Evolutionary conservation across 2,113 vertebrate species (phyloP).

Genomic region (Ochotona curzoniae): DNA sequence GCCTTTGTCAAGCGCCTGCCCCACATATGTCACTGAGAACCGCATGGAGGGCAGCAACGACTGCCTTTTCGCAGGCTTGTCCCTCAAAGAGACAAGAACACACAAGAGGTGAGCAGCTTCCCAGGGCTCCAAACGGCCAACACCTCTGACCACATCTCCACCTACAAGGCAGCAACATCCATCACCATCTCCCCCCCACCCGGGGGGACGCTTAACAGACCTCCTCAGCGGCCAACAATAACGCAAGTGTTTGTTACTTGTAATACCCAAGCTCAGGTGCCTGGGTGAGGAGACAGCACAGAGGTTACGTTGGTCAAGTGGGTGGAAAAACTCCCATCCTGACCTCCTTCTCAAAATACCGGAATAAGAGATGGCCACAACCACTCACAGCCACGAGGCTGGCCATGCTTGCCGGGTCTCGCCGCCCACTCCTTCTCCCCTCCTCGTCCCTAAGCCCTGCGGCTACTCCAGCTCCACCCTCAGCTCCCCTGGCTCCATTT

Average conservation of each 20-base stretch:
- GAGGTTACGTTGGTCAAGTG: neutral
- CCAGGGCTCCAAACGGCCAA: neutral
- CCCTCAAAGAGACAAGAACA: neutral
- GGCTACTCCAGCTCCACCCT: neutral
- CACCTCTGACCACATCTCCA: constrained; percentile 41
- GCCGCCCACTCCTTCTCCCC: neutral
- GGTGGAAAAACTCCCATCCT: neutral
- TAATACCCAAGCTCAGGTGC: neutral
- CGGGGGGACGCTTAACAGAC: neutral
- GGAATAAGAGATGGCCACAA: neutral
- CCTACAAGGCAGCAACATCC: constrained; percentile 12
- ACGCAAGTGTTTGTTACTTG: constrained; percentile 48
- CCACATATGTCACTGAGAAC: neutral
- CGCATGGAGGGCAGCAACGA: neutral
- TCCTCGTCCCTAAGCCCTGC: neutral
- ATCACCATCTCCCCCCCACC: neutral
- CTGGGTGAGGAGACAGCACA: neutral
- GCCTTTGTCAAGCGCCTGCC: neutral
- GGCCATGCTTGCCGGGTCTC: neutral
- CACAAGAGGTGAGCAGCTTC: neutral
- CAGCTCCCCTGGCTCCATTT: neutral
- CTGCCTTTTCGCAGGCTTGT: neutral
- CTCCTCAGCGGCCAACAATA: constrained; percentile 9
- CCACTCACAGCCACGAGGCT: neutral
- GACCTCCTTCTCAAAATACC: constrained; percentile 8